Conservation (phyloP, 2,797 vertebrate species). For the Alca torda region DNA sequence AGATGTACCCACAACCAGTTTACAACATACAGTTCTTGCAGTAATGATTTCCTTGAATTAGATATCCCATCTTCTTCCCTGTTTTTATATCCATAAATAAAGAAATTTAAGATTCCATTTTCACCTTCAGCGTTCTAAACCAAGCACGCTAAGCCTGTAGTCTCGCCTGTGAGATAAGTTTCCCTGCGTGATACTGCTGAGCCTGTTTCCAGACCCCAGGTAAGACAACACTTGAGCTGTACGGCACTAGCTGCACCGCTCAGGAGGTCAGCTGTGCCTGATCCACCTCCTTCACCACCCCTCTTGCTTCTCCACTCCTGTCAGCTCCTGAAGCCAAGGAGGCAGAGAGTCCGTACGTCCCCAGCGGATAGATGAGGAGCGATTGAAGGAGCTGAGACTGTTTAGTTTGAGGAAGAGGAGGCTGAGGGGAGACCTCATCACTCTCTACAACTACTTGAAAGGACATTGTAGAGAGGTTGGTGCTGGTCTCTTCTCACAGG, state of each 20-base stretch:
- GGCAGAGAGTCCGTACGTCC: background rate
- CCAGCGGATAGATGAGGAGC: background rate
- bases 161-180: background rate
- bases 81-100: background rate
- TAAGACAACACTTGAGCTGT: background rate
- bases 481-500: no score
- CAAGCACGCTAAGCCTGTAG: background rate
- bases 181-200: rapidly evolving
- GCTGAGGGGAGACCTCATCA: no score
- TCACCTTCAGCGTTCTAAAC: background rate
- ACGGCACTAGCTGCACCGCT: background rate
- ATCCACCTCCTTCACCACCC: background rate
- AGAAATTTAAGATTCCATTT: background rate
- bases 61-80: background rate
- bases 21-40: background rate
- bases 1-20: background rate
- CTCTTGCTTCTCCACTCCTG: background rate
- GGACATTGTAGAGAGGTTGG: no score
- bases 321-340: background rate
- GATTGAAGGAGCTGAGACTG: no score
- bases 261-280: background rate
- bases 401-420: no score
- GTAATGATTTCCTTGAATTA: background rate
- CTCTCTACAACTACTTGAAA: no score
- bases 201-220: background rate